These are phyloP conservation scores for Agrilus planipennis DNA, from an alignment of 1,140 invertebrate genomes.

Conservation along the genomic window DNA sequence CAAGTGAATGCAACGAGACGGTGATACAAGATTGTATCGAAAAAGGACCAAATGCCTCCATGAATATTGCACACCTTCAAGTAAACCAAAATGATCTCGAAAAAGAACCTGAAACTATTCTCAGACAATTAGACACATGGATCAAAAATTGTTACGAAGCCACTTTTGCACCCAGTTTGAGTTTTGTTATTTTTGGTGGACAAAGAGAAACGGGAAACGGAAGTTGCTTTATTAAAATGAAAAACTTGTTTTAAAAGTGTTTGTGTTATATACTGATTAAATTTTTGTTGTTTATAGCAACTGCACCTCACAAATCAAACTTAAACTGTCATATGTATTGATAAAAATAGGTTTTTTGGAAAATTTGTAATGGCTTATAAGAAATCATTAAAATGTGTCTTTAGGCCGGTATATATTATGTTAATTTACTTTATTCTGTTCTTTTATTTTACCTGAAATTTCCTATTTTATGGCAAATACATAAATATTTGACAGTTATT, in stretches of 20 bases:
- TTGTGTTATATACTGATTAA: too few relatives aligned
- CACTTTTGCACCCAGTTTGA: conserved; percentile 39
- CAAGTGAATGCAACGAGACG: conserved; percentile 13
- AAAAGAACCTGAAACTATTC: conserved; percentile 33
- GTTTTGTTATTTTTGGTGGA: conserved; percentile 47
- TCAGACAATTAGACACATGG: conserved; percentile 43
- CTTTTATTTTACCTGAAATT: too few relatives aligned
- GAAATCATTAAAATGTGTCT: too few relatives aligned
- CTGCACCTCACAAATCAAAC: too few relatives aligned
- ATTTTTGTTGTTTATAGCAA: too few relatives aligned
- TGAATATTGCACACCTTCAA: conserved; percentile 41
- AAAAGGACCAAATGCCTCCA: conserved; percentile 28
- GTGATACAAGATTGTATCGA: conserved; percentile 25
- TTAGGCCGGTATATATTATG: too few relatives aligned
- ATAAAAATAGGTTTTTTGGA: too few relatives aligned
- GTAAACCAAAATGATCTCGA: conserved; percentile 43
- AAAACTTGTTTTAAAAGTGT: conserved; percentile 19
- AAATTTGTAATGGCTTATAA: too few relatives aligned
- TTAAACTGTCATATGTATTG: too few relatives aligned
- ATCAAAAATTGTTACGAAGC: conserved; percentile 46
- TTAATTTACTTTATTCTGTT: too few relatives aligned
- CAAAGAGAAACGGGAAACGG: conserved; percentile 36
- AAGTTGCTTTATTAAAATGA: conserved; percentile 40
- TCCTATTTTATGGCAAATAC: too few relatives aligned
- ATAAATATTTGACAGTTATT: too few relatives aligned